Percentiles rank a stretch among this genome's conserved stretches.
phyloP scores from a whole-genome alignment of 2,113 vertebrate species.

The Prolemur simus region DNA sequence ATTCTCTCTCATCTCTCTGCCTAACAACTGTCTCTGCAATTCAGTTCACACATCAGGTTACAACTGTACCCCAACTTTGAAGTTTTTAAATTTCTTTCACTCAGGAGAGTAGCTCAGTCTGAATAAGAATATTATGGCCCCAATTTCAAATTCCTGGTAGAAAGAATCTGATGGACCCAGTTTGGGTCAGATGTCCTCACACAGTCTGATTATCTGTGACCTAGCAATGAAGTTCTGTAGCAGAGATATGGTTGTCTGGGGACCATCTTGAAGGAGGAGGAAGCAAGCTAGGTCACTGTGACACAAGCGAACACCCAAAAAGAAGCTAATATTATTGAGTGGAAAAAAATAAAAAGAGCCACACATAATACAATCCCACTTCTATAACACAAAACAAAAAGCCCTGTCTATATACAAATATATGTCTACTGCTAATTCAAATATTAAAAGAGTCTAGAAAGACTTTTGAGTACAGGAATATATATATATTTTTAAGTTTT shows the following conservation, averaged over 20 bases:
- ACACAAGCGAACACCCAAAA: neutral
- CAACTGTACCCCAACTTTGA: neutral
- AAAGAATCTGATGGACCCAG: neutral
- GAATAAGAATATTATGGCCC: neutral
- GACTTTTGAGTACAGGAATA: neutral
- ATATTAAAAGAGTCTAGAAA: neutral
- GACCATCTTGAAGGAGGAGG: neutral
- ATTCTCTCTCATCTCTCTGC: constrained; percentile 4
- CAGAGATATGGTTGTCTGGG: neutral
- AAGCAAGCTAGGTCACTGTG: neutral
- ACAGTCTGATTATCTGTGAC: neutral
- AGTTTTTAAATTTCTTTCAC: constrained; percentile 41
- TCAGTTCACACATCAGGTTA: neutral
- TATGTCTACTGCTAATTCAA: neutral
- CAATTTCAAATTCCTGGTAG: constrained; percentile 18
- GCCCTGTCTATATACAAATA: neutral
- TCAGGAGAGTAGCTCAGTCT: neutral
- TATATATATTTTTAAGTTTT: neutral
- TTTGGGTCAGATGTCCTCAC: neutral
- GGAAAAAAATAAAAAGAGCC: neutral
- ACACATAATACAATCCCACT: neutral
- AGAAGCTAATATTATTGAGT: neutral
- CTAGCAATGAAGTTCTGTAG: neutral
- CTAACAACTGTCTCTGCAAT: neutral
- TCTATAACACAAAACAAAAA: constrained; percentile 3